These are phyloP conservation scores for Trachemys scripta DNA, from an alignment of 2,113 vertebrate genomes.

Conservation along the genomic window DNA sequence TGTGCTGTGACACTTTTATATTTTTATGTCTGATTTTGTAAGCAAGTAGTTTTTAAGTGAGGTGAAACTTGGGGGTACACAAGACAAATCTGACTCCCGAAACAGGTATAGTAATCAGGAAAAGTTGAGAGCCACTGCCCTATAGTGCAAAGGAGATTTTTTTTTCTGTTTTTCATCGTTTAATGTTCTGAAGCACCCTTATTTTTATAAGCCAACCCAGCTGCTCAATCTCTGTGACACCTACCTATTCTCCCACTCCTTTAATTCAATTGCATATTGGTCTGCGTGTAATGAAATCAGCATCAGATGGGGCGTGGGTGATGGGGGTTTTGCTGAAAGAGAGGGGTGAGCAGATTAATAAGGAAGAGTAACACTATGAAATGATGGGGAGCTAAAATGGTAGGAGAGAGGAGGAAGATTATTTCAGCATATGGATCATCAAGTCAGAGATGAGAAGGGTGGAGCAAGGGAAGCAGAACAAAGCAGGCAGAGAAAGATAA, in stretches of 20 bases:
- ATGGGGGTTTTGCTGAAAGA: not conserved
- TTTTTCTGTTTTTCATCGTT: not conserved
- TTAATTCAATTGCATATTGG: not conserved
- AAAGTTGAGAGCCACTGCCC: too few relatives aligned
- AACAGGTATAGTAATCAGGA: too few relatives aligned
- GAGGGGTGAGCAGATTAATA: not conserved
- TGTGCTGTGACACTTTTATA: too few relatives aligned
- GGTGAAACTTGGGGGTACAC: too few relatives aligned
- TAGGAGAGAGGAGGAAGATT: not conserved
- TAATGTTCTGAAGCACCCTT: not conserved
- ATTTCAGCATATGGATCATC: not conserved
- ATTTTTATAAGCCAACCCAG: not conserved
- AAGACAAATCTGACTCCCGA: too few relatives aligned
- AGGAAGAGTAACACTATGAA: not conserved
- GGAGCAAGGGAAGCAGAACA: not conserved
- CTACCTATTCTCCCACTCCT: not conserved
- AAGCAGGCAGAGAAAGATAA: not conserved
- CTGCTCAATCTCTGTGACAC: not conserved
- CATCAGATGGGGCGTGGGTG: not conserved
- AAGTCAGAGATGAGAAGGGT: not conserved
- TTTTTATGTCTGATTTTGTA: too few relatives aligned
- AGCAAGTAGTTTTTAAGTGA: too few relatives aligned
- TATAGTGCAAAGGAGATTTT: too few relatives aligned
- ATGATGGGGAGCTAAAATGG: not conserved
- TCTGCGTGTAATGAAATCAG: not conserved